These are phyloP conservation scores for Etheostoma perlongum DNA, from an alignment of 2,797 vertebrate genomes.

Conservation along the genomic window DNA sequence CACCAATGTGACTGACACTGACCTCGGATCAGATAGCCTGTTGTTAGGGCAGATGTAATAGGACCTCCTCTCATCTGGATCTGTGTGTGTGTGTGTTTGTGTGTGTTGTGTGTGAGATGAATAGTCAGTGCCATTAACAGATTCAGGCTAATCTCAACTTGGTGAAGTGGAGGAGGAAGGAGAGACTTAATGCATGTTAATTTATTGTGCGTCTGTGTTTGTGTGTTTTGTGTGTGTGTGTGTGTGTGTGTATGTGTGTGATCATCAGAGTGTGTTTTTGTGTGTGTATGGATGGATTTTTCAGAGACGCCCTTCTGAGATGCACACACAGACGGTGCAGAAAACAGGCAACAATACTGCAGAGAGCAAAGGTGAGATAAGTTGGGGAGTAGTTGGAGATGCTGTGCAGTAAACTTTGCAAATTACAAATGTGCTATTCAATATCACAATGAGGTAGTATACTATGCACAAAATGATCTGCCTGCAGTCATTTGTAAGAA, in stretches of 20 bases:
- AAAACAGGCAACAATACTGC: background rate
- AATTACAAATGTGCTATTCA: background rate
- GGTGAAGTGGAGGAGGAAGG: conserved; percentile 25
- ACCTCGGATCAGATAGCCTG: conserved; percentile 69
- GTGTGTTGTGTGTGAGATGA: conserved; percentile 10
- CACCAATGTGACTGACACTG: conserved; percentile 53
- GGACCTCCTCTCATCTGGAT: conserved; percentile 62
- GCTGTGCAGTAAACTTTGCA: background rate
- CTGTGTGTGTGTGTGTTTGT: conserved; percentile 22
- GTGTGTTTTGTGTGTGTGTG: conserved; percentile 35
- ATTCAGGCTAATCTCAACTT: conserved; percentile 45
- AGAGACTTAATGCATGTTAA: conserved; percentile 54
- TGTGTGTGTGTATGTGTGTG: background rate
- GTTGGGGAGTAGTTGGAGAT: background rate
- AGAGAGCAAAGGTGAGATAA: background rate
- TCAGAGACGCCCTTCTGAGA: conserved; percentile 8
- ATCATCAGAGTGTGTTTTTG: background rate
- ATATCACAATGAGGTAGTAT: conserved; percentile 1
- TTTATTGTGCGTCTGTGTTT: conserved; percentile 41
- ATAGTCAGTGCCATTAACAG: conserved; percentile 45
- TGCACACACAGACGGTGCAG: background rate
- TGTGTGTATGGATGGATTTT: background rate
- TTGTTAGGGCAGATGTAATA: conserved; percentile 57
- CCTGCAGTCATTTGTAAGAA: conserved; percentile 20
- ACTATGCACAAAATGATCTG: background rate